Base-by-base conservation (phyloP, 1,140 invertebrate species). In the Saccostrea cuccullata region DNA sequence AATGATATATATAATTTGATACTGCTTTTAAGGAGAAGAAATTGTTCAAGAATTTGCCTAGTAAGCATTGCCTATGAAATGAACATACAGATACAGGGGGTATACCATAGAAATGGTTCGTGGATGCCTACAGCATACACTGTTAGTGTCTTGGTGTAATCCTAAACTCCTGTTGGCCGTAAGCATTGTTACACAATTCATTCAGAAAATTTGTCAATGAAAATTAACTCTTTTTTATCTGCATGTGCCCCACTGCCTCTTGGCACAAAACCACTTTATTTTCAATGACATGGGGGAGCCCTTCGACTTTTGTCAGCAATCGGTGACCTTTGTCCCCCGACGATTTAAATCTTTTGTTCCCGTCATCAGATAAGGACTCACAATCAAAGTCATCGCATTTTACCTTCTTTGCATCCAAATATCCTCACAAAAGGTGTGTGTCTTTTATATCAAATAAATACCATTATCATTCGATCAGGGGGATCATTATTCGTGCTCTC, bases 381-480 rank as follows among this genome's bases (percentile, higher is more conserved):
- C 70, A 30, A 77, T 77, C 70, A 77, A 77, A 77, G 12, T 77
- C 70, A 77, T 77, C 70, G 36, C 70, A 77, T 77, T 77, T 77
- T 64, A 40, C n/a, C 70, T 36, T 77, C 70, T 77, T 77, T 77
- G 70, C 23, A 36, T 77, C 70, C 70, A 77, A 36, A 77, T 77
- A 40, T 30, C 26, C 70, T 77, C 23, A 77, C 70, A 77, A 77
- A 77, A 77, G 70, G 70, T 77, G 70, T 77, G 70, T 77, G 70
- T 36, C 70, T 77, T 77, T 77, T 30, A 77, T 77, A 77, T 77
- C 70, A 77, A 77, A 77, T 77, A 77, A 77, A 77, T 77, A 36
- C 70, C 70, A 30, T 77, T 77, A 77, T 77, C 70, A 30, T 77
- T 77, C 15, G 30, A 77, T 77, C 70, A 11, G 23, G 26, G 23